Base-by-base conservation (phyloP, 2,888 invertebrate genomes). In the Himalopsyche tibetana region DNA sequence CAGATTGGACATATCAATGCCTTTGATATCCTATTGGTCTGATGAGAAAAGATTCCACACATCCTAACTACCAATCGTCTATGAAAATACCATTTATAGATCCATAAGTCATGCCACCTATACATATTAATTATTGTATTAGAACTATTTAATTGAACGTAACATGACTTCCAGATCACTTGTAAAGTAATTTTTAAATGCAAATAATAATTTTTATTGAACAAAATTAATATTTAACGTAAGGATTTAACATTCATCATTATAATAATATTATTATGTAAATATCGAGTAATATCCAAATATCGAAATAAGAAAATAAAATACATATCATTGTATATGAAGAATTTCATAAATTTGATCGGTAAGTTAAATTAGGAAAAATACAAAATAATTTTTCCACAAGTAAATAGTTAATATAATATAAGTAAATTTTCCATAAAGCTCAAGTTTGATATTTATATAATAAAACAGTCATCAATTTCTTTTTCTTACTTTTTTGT, bases 1-100 rank as follows among this genome's bases (percentile, higher is more conserved):
- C 63, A 63, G 63, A 63, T 63, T 63, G 63, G 63, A 63, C 63
- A 63, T 63, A 63, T 63, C 63, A 63, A 63, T 63, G 63, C 63
- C 63, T 63, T 63, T 63, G 63, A 63, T 63, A 63, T 5, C 63
- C 63, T 63, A 28, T 63, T 63, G 63, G 63, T 19, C 19, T 63
- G 63, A 63, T 8, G 63, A 63, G n/a, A 63, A 19, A 19, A 63
- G 28, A 19, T 63, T 19, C 63, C 63, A 63, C 0, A 63, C 4
- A 19, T 63, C 19, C 17, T 63, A 63, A 63, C 9, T 63, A 63
- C 63, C 63, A 9, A 19, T 63, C 28, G 19, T 63, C 63, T 28
- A 63, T 28, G 28, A 63, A 63, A 28, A n/a, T n/a, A 63, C 63
- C n/a, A 28, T 19, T 19, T n/a, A 19, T 63, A 19, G 63, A 63